Evolutionary conservation across 2,113 vertebrate species (phyloP), one percentile per base, ranked within the genome.

Genomic region (Lutjanus erythropterus): DNA sequence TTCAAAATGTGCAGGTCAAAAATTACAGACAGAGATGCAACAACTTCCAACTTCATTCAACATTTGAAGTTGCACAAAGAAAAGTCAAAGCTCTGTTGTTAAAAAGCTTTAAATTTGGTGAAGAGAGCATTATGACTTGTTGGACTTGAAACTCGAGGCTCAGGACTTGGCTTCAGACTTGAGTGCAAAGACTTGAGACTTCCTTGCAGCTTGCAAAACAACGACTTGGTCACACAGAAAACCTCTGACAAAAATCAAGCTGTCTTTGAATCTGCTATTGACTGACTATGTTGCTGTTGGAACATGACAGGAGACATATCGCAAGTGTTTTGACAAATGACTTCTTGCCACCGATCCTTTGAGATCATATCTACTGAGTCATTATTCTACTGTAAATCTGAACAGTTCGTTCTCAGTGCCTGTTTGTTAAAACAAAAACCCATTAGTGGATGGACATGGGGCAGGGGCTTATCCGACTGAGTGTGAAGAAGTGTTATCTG

Each of bases 401-500:
- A 0, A 19, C 39, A 56, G 29, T 64, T 80, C 50, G 71, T 58
- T 90, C 77, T 75, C 66, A 67, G 16, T n/a, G 39, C 21, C 42
- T 47, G 31, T 37, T 47, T 55, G 72, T 68, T 53, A 71, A 75
- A 78, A 73, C 53, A 75, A 78, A 73, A 47, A 53, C 33, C 31
- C 73, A 78, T 55, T 9, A 35, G 25, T 70, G 27, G 53, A 60
- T 23, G 10, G 35, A 25, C 10, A 27, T 27, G 73, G 42, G 27
- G 3, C 50, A 27, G 31, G 23, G 65, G 47, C 27, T 61, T 46
- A 55, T 83, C 74, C 29, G 59, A 46, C 61, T 19, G 29, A 65
- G 50, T 60, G 71, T 60, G 8, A 82, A 58, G 39, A 68, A 19
- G 59, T 75, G 90, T 85, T 73, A 92, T 86, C 73, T 84, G 91